Percentiles rank a stretch among this genome's conserved stretches.
phyloP scores from a whole-genome alignment of 2,797 vertebrate species.

The Platyrinchus mystaceus region DNA sequence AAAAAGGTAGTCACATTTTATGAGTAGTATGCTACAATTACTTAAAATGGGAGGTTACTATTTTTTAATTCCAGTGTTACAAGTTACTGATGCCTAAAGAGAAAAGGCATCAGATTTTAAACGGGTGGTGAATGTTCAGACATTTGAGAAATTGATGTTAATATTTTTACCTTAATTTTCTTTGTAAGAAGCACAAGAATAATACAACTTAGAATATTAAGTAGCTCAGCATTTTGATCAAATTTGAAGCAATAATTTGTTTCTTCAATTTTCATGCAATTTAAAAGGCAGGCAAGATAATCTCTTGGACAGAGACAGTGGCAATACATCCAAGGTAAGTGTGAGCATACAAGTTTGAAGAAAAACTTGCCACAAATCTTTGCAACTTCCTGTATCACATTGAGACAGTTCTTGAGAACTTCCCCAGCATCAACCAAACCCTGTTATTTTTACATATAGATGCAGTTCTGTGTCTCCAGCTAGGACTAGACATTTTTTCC shows the following conservation, averaged over 20 bases:
- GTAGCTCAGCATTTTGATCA: background rate
- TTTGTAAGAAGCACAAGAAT: background rate
- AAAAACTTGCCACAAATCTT: background rate
- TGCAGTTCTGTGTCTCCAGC: background rate
- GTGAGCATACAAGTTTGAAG: background rate
- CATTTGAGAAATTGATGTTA: background rate
- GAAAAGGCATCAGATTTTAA: background rate
- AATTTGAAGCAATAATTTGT: background rate
- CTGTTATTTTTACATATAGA: background rate
- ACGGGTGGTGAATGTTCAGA: background rate
- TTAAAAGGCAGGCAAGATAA: background rate
- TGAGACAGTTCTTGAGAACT: background rate
- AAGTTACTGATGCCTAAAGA: background rate
- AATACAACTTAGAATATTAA: background rate
- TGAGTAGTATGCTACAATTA: background rate
- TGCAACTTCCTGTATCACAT: background rate
- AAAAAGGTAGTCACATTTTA: background rate
- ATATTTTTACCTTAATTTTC: background rate
- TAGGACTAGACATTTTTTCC: background rate
- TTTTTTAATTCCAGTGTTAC: background rate
- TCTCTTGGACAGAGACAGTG: background rate
- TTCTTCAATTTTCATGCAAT: background rate
- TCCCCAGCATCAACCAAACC: background rate
- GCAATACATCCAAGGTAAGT: background rate
- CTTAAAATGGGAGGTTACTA: background rate